phyloP scores from a whole-genome alignment of 2,113 vertebrate genomes.

The Hyaena hyaena region DNA sequence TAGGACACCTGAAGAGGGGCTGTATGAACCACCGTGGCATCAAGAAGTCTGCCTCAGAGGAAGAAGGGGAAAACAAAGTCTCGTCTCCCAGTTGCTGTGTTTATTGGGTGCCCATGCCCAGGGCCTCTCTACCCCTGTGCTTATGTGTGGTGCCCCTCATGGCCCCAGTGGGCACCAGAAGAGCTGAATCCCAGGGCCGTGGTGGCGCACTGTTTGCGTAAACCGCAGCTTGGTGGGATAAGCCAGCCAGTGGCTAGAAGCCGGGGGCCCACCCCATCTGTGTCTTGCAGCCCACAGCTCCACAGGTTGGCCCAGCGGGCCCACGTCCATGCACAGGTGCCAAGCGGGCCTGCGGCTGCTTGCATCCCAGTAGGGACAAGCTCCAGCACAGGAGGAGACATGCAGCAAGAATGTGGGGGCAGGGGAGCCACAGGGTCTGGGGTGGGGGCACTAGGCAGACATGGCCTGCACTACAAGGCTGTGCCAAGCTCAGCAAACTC shows the following conservation, averaged over 20 bases:
- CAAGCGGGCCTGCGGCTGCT: not conserved
- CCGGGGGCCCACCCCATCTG: no score
- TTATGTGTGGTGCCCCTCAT: rapidly evolving
- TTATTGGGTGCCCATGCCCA: not conserved
- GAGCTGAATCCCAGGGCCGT: not conserved
- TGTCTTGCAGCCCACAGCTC: not conserved
- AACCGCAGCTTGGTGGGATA: not conserved
- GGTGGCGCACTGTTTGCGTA: not conserved
- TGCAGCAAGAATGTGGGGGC: not conserved
- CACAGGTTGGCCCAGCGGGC: not conserved
- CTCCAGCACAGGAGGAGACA: not conserved
- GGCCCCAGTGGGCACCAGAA: not conserved
- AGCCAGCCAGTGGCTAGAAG: not conserved
- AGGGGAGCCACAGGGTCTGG: no score
- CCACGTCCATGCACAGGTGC: not conserved
- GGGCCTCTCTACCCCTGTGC: no score
- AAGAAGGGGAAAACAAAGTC: not conserved
- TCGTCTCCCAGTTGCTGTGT: not conserved
- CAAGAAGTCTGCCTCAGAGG: not conserved
- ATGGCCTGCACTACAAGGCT: no score
- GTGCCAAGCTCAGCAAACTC: not conserved
- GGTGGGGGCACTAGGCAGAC: not conserved
- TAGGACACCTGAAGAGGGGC: not conserved
- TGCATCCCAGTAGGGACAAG: not conserved
- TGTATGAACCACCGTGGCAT: rapidly evolving